A percentile compares a stretch with the other conserved stretches of the same genome.
Conservation (phyloP, 2,113 vertebrate genomes). For the Apteryx owenii region DNA sequence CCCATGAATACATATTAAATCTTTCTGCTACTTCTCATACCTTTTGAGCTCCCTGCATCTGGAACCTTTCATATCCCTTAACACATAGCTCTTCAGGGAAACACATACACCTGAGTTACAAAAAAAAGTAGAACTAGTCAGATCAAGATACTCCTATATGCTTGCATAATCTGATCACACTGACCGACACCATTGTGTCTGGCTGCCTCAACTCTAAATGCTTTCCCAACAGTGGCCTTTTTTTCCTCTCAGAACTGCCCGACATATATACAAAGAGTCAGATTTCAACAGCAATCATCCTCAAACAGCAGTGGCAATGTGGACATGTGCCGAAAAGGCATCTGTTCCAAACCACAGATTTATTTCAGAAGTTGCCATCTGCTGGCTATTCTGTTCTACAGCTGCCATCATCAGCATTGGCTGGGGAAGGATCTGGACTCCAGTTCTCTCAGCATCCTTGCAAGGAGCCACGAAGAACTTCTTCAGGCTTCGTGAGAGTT, state of each 20-base stretch:
- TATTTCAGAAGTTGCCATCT: neutral
- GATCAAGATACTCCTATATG: neutral
- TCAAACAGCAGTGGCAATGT: neutral
- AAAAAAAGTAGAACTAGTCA: neutral
- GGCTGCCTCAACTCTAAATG: neutral
- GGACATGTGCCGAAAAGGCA: neutral
- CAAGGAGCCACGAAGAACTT: neutral
- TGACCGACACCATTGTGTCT: neutral
- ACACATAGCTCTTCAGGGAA: neutral
- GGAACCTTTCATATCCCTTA: neutral
- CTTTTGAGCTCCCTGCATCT: neutral
- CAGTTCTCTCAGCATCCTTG: neutral
- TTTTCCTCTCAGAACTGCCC: neutral
- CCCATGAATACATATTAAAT: neutral
- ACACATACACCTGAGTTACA: neutral
- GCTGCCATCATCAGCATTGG: neutral
- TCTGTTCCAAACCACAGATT: neutral
- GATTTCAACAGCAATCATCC: neutral
- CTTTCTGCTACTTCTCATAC: neutral
- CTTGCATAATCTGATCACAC: neutral
- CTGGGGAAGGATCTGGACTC: neutral
- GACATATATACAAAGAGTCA: neutral
- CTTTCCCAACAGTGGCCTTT: neutral
- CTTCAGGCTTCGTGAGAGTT: neutral
- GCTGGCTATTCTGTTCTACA: neutral